A percentile compares a stretch with the other conserved stretches of the same genome.
phyloP scores from a whole-genome alignment of 2,113 vertebrate genomes.

The Perca schrenkii region DNA sequence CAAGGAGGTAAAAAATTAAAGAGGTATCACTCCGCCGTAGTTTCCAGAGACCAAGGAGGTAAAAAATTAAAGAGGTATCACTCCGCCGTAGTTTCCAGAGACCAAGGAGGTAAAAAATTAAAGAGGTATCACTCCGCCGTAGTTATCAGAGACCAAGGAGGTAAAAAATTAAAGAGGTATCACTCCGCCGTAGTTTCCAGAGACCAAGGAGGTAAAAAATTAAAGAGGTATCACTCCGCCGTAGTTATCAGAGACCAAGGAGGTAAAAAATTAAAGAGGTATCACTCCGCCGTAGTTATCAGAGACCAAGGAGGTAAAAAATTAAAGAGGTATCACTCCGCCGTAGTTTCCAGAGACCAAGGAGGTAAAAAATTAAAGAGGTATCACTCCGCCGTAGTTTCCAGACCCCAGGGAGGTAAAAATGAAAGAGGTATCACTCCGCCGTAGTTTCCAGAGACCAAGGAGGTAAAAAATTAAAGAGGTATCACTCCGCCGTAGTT shows the following conservation, averaged over 20 bases:
- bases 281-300: neutral
- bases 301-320: no score
- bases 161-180: neutral
- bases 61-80: neutral
- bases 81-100: neutral
- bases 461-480: neutral
- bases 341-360: neutral
- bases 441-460: no score
- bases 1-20: no score
- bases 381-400: neutral
- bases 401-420: neutral
- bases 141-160: neutral
- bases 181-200: neutral
- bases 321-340: conserved; percentile 22
- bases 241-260: no score
- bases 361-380: neutral
- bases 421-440: no score
- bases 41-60: no score
- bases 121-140: conserved; percentile 13
- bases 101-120: no score
- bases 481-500: neutral
- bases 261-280: neutral
- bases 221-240: no score
- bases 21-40: no score
- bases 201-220: no score